Evolutionary conservation across 2,888 invertebrate species (phyloP).

Genomic region (Abscondita cerata): DNA sequence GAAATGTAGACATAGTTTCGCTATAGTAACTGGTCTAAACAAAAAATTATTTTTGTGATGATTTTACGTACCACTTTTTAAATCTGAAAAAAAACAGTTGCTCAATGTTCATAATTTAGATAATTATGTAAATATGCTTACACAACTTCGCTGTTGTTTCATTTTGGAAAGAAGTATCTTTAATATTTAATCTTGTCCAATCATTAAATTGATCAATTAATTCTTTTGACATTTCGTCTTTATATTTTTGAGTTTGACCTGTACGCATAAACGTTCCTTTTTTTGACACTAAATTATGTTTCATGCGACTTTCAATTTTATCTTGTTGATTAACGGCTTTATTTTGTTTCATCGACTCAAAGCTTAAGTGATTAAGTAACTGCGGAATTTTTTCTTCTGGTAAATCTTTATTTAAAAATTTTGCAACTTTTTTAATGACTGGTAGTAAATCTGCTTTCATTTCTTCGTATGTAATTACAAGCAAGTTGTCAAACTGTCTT

Average conservation of each 20-base stretch:
- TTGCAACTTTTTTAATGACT: constrained; percentile 31
- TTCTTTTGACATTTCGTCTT: constrained; percentile 70
- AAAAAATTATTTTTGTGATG: no score
- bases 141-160: constrained; percentile 9
- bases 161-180: constrained; percentile 61
- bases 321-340: constrained; percentile 63
- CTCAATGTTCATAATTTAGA: no score
- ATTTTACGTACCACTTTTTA: no score
- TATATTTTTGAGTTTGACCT: constrained; percentile 58
- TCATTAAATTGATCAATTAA: constrained; percentile 74
- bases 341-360: constrained; percentile 64
- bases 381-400: constrained; percentile 41
- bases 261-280: constrained; percentile 59
- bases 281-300: constrained; percentile 51
- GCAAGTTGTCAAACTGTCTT: constrained; percentile 67
- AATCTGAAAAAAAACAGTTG: no score
- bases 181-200: constrained; percentile 70
- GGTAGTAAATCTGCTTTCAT: constrained; percentile 61
- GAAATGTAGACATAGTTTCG: no score
- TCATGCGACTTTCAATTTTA: constrained; percentile 47
- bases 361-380: constrained; percentile 47
- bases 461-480: constrained; percentile 78
- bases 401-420: constrained; percentile 46
- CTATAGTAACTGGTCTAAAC: no score
- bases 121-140: neutral